Evolutionary conservation across 2,797 vertebrate species (phyloP), one percentile per base, ranked within the genome.

Genomic region (Naso thynnoides): DNA sequence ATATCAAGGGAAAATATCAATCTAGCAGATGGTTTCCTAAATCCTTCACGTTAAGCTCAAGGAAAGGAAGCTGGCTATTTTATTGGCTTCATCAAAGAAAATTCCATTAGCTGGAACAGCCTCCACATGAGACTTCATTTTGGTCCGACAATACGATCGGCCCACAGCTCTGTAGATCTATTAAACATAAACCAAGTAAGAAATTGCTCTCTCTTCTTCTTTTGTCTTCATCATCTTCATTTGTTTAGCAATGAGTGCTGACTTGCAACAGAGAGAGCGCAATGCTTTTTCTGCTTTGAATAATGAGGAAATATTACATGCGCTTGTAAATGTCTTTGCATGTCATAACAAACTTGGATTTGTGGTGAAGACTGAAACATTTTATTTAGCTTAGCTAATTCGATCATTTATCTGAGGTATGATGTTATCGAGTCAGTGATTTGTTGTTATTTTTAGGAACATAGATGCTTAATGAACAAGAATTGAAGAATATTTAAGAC

Each of bases 1-100:
- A 76, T 56, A 82, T 86, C 78, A 86, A 39, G 4, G 59, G 44
- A 44, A 79, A 76, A 70, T 68, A 73, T 82, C 68, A 82, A 72
- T 88, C 68, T 67, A 54, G 60, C 68, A 78, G 84, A 86, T 79
- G 72, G 74, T 65, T 82, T 72, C 48, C 33, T 54, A 49, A 81
- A 82, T 59, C 56, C 2, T 24, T 57, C 42, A 49, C 39, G 42
- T 45, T 70, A 55, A 81, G 50, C 38, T n/a, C 1, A 24, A 59
- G 38, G 8, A 70, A 62, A 55, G n/a, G 18, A 59, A 76, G 42
- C 23, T 73, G 55, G 68, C n/a, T 54, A 79, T 81, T 68, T 23
- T 53, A 66, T 45, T 87, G 74, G 72, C 72, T 74, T 76, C 71
- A 73, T 85, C 69, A 79, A 59, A 80, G 65, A 65, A 76, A 86